Evolutionary conservation across 2,113 vertebrate genomes (phyloP), one percentile per base, ranked within the genome.

Genomic region (Crotalus viridis): DNA sequence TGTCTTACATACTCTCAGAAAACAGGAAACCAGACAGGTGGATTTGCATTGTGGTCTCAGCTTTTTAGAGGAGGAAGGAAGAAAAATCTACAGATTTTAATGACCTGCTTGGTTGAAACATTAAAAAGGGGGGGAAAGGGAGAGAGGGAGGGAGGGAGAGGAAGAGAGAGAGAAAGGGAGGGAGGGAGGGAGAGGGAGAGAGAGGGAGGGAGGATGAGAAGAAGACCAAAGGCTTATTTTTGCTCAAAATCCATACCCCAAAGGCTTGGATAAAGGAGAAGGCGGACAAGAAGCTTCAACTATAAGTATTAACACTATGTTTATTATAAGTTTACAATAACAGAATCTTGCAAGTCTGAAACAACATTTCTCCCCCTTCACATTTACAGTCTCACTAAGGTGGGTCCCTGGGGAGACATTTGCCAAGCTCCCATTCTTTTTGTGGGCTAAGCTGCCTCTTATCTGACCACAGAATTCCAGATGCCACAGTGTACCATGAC

Each of bases 41-140:
- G 74, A 21, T 43, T 81, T 0, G 0, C 0, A 4, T n/a, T 91
- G 90, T 95, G 93, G 85, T 87, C 33, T 59, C 0, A 1, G 28
- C 39, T 81, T 81, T 7, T 39, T 81, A 39, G n/a, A 9, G 17
- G 74, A 81, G 33, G 17, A 39, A 39, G 74, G 74, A 39, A 81
- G 15, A 33, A 15, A 17, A 81, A 39, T 39, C 33, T 89, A 94
- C 5, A 85, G 88, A 91, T 93, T 94, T 90, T 89, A 96, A 3
- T 69, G 86, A 89, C 95, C 89, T 91, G 92, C 94, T 96, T 94
- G 17, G 26, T 81, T 39, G n/a, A 39, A 81, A 81, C 64, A 69
- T 69, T 69, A 69, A 69, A 69, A 28, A 69, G 28, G 12, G 64
- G 64, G 64, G 28, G 28, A 69, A 28, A 69, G 1, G n/a, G 28